Conservation (phyloP, 1,140 invertebrate genomes). For the Camponotus vicinus region DNA sequence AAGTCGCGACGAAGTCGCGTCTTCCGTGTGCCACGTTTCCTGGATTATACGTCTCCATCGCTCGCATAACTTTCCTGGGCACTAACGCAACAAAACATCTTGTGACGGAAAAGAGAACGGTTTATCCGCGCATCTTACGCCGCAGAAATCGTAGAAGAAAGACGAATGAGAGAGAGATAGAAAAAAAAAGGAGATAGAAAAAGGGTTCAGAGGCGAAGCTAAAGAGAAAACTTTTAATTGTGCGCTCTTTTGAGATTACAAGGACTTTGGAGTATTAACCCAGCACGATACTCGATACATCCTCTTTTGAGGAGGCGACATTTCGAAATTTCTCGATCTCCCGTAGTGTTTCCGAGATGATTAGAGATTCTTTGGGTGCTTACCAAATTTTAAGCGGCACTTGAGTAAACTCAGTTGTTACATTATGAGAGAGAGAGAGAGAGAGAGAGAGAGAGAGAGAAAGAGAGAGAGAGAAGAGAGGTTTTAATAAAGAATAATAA, state of each 20-base stretch:
- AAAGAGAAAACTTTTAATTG: slow-evolving; percentile 70
- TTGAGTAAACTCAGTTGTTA: slow-evolving; percentile 41
- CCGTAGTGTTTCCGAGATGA: slow-evolving; percentile 20
- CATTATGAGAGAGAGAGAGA: not conserved
- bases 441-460: too few species aligned
- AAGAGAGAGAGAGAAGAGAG: too few species aligned
- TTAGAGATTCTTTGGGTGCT: slow-evolving; percentile 31
- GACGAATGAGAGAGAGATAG: not conserved
- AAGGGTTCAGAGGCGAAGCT: slow-evolving; percentile 24
- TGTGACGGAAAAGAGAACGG: not conserved
- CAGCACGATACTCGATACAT: slow-evolving; percentile 48
- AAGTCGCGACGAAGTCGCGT: slow-evolving; percentile 49
- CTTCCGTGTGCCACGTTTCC: slow-evolving; percentile 54
- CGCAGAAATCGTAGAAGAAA: slow-evolving; percentile 39
- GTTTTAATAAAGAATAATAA: slow-evolving; percentile 51
- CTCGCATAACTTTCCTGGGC: slow-evolving; percentile 56
- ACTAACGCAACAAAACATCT: slow-evolving; percentile 62
- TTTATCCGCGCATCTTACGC: slow-evolving; percentile 5
- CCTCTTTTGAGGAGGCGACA: slow-evolving; percentile 14
- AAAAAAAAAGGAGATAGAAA: not conserved
- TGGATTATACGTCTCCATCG: slow-evolving; percentile 48
- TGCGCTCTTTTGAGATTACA: slow-evolving; percentile 57
- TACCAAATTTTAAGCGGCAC: slow-evolving; percentile 56
- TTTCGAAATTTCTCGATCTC: slow-evolving; percentile 48
- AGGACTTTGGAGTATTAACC: slow-evolving; percentile 50